Percentiles rank a stretch among this genome's conserved stretches.
Conservation (phyloP, 1,140 invertebrate species). For the Orussus abietinus region DNA sequence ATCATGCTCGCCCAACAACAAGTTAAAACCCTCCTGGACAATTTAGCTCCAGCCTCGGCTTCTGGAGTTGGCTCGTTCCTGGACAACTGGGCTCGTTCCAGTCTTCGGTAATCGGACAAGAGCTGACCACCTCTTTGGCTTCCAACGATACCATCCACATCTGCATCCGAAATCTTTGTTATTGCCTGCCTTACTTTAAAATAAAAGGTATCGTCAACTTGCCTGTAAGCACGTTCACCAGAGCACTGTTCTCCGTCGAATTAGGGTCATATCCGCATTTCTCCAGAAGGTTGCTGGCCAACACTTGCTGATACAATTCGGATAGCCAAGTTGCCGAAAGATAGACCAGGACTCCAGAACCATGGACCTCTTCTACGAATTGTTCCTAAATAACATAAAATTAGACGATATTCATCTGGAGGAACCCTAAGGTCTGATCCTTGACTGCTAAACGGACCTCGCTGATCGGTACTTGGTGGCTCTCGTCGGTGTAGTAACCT, state of each 20-base stretch:
- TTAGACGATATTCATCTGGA: too few relatives aligned
- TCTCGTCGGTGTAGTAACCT: conserved; percentile 70
- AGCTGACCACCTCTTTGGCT: conserved; percentile 66
- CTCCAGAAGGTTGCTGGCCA: conserved; percentile 72
- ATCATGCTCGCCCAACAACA: conserved; percentile 90
- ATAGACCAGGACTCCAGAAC: conserved; percentile 86
- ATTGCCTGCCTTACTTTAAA: not conserved
- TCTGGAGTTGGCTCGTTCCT: conserved; percentile 66
- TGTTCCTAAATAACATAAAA: conserved; percentile 62
- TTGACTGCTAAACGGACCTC: conserved; percentile 64
- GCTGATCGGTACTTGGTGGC: conserved; percentile 53
- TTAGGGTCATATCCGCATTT: conserved; percentile 62
- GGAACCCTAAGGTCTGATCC: too few relatives aligned
- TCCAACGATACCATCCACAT: conserved; percentile 78
- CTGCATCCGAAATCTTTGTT: conserved; percentile 45
- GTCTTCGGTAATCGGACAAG: conserved; percentile 76
- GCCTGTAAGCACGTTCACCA: conserved; percentile 78
- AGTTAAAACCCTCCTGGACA: conserved; percentile 70
- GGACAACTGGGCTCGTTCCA: conserved; percentile 67
- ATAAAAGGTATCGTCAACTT: conserved; percentile 19
- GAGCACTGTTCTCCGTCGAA: conserved; percentile 59
- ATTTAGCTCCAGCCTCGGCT: conserved; percentile 65
- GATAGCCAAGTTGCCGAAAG: conserved; percentile 87
- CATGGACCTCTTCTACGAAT: conserved; percentile 87
- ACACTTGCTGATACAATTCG: conserved; percentile 83